Base-by-base conservation (phyloP, 2,113 vertebrate genomes). In the Uropsilus gracilis region DNA sequence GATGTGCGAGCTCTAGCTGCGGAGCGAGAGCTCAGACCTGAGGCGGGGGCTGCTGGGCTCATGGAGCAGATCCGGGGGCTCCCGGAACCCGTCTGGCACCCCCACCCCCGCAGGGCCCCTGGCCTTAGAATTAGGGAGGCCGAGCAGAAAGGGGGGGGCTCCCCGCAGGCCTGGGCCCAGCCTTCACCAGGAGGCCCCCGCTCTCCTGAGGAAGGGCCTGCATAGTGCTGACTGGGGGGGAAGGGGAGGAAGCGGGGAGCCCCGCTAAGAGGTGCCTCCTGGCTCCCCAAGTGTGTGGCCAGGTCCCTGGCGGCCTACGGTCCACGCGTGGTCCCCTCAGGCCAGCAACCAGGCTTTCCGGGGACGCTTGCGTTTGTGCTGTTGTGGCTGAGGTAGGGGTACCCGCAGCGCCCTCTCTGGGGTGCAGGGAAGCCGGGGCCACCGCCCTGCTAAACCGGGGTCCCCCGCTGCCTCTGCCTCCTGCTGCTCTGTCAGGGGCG, bases 1-100 rank as follows among this genome's bases (percentile, higher is more conserved):
- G 42, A 64, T 9, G n/a, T 84, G 66, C 28, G 8, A 26, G 46
- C 59, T 80, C 95, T 69, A 96, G 30, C 87, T 89, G 37, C 48
- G 48, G 48, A 92, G 86, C 68, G 89, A 92, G 26, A 24, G 72
- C 96, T 93, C 71, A 46, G 83, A 10, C 46, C 80, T 32, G 89
- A 89, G 59, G 24, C n/a, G 42, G 8, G 63, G 83, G 42, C 72
- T 76, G 42, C 1, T 96, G 93, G 64, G 46, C 34, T 32, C 13
- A 5, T 66, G 42, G 89, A 88, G 89, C 10, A 28, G 73, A 82
- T 82, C 53, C 84, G 63, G 93, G 44, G 26, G 81, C 66, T 78
- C 8, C 8, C 2, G 48, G 48, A 50, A 94, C 18, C 34, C 55
- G 68, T 32, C 3, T 10, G 0, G 14, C 75, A 55, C 0, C n/a